Percentiles rank a stretch among this genome's conserved stretches.
Conservation (phyloP, 2,888 invertebrate species). For the Dynastes hyllus region DNA sequence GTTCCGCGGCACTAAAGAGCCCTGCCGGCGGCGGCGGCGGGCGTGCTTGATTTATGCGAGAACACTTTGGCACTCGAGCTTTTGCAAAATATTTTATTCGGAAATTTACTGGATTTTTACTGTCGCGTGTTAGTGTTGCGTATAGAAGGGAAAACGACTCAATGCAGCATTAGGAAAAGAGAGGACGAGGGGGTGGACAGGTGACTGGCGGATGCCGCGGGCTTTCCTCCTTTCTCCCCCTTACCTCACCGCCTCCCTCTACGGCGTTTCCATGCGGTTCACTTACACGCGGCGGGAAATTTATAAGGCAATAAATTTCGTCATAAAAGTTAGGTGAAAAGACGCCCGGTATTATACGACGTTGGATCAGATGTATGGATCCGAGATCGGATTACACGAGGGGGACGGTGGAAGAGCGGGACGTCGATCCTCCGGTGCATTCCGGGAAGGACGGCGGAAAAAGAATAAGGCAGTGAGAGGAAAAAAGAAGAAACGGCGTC, state of each 20-base stretch:
- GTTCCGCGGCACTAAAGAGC: slow-evolving; percentile 6
- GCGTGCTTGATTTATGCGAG: slow-evolving; percentile 35
- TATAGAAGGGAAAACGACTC: not conserved
- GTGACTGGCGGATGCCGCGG: slow-evolving; percentile 13
- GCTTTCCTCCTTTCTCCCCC: not conserved
- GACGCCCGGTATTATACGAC: slow-evolving; percentile 2
- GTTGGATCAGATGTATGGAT: slow-evolving; percentile 43
- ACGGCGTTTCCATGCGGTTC: slow-evolving; percentile 23
- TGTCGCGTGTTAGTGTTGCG: slow-evolving; percentile 45
- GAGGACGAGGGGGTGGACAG: not conserved
- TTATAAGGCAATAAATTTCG: slow-evolving; percentile 44
- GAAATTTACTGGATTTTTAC: slow-evolving; percentile 45
- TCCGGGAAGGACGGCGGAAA: not conserved
- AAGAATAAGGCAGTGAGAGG: not conserved
- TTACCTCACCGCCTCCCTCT: not conserved
- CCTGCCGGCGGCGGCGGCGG: not conserved
- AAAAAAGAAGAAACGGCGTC: slow-evolving; percentile 20
- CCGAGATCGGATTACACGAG: slow-evolving; percentile 35
- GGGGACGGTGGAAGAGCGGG: not conserved
- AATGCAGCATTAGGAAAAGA: not conserved
- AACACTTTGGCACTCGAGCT: slow-evolving; percentile 26
- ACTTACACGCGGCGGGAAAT: slow-evolving; percentile 38
- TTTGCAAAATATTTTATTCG: slow-evolving; percentile 44
- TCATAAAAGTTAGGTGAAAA: slow-evolving; percentile 45
- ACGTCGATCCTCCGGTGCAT: not conserved